Conservation (phyloP, 2,888 invertebrate genomes). For the Meiosimyza decipiens region DNA sequence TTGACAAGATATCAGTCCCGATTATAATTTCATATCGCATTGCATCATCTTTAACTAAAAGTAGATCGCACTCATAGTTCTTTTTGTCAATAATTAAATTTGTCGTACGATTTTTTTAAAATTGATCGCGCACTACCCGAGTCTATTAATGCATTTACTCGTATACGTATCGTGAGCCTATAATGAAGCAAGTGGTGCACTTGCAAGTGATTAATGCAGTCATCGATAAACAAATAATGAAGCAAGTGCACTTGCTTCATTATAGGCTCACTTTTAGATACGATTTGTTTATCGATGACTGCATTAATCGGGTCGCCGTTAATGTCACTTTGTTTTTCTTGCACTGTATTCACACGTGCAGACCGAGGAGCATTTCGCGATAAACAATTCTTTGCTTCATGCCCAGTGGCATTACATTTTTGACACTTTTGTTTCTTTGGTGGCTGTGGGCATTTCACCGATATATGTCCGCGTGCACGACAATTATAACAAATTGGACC, state of each 20-base stretch:
- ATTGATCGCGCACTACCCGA: neutral
- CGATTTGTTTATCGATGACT: too few relatives aligned
- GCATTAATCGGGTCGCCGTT: too few relatives aligned
- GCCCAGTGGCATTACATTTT: constrained; percentile 10
- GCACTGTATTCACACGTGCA: constrained; percentile 7
- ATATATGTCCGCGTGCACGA: constrained; percentile 26
- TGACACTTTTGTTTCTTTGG: neutral
- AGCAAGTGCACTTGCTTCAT: neutral
- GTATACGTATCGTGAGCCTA: too few relatives aligned
- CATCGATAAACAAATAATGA: too few relatives aligned
- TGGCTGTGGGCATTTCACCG: constrained; percentile 5
- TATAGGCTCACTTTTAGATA: too few relatives aligned
- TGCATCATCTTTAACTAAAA: constrained; percentile 24
- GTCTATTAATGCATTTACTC: neutral
- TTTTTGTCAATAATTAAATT: constrained; percentile 24
- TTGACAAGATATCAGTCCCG: constrained; percentile 32
- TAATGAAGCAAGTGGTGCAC: too few relatives aligned
- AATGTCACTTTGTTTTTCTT: constrained; percentile 8
- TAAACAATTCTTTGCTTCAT: constrained; percentile 26
- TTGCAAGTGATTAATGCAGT: too few relatives aligned
- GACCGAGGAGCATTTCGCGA: neutral
- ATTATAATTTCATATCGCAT: constrained; percentile 33
- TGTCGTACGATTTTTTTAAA: neutral
- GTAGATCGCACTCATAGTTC: constrained; percentile 23
- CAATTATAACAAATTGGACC: constrained; percentile 33